Conservation (phyloP, 53 echinoderm and acorn worm genomes). For the Antedon mediterranea region DNA sequence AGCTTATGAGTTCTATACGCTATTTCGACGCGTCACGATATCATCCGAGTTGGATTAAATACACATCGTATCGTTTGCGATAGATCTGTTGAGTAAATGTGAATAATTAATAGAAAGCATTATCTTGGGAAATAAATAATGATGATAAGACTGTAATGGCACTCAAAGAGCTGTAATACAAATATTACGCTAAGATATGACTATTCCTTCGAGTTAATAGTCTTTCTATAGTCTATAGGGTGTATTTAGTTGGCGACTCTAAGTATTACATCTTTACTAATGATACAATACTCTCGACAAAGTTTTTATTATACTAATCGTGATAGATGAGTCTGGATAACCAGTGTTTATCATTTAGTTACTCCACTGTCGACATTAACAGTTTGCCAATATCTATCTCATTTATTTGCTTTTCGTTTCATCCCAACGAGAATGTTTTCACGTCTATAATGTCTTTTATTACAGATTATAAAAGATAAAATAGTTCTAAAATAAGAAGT, state of each 20-base stretch:
- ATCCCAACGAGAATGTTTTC: neutral
- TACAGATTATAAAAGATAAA: neutral
- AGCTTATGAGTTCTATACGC: neutral
- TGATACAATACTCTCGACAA: neutral
- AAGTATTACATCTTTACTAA: neutral
- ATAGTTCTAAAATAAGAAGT: neutral
- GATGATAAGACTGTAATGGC: neutral
- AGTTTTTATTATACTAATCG: neutral
- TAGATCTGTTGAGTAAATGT: neutral
- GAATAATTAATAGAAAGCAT: constrained; percentile 1
- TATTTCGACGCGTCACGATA: neutral
- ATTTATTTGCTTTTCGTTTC: neutral
- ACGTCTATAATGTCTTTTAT: neutral
- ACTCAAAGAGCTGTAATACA: neutral
- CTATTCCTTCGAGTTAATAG: neutral
- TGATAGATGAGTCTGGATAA: neutral
- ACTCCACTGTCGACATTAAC: neutral
- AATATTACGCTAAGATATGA: neutral
- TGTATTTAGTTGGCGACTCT: neutral
- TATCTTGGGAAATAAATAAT: constrained; percentile 1
- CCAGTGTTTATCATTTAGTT: neutral
- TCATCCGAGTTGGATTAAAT: neutral
- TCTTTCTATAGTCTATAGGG: neutral
- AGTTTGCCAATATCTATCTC: neutral
- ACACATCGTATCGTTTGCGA: neutral